Evolutionary conservation across 1,140 invertebrate species (phyloP).

Genomic region (Diprion similis): DNA sequence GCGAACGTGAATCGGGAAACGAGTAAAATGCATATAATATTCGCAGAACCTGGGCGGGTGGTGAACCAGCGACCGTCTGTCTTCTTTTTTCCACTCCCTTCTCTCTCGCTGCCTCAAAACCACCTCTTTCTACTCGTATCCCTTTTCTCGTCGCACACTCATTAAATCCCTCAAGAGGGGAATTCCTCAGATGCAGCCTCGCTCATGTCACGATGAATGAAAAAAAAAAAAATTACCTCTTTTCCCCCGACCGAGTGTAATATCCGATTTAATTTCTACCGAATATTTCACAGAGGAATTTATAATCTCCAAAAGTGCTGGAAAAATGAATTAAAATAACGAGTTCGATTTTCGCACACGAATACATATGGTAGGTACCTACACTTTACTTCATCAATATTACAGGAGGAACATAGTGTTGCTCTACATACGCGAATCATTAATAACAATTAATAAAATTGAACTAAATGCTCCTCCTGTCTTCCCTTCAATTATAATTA

Average conservation of each 20-base stretch:
- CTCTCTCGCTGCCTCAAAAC: neutral
- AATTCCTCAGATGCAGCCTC: conserved; percentile 1
- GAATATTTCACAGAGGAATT: neutral
- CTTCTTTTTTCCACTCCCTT: neutral
- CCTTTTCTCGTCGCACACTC: conserved; percentile 4
- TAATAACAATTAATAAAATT: too few species aligned
- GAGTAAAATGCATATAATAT: conserved; percentile 2
- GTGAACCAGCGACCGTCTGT: neutral
- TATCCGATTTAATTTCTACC: neutral
- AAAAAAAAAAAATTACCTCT: neutral
- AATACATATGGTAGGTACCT: too few species aligned
- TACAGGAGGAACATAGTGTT: too few species aligned
- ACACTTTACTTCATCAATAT: too few species aligned
- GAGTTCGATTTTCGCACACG: too few species aligned
- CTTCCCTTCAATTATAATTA: too few species aligned
- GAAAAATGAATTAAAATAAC: too few species aligned
- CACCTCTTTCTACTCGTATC: neutral
- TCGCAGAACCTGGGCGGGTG: neutral
- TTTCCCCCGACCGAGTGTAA: neutral
- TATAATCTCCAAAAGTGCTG: neutral
- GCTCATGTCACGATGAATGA: neutral
- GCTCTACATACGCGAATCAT: too few species aligned
- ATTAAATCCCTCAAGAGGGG: neutral
- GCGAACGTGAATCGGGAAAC: neutral
- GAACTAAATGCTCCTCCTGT: too few species aligned